Percentiles rank a stretch among this genome's conserved stretches.
Conservation (phyloP, 2,888 invertebrate genomes). For the Oligia latruncula region DNA sequence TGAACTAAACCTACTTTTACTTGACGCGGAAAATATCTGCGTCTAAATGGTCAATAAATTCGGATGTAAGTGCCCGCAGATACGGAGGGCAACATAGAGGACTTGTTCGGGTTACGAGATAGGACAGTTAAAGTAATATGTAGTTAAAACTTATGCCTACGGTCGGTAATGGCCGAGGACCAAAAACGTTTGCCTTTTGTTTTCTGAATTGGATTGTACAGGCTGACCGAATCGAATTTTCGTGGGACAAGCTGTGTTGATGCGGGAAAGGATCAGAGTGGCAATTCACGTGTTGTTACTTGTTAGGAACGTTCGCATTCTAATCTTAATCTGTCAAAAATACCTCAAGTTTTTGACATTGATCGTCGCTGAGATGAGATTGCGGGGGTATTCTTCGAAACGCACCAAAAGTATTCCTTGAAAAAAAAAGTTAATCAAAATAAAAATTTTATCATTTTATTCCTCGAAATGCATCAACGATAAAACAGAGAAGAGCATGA, state of each 20-base stretch:
- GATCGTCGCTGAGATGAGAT: too few relatives aligned
- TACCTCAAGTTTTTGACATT: too few relatives aligned
- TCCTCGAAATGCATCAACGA: too few relatives aligned
- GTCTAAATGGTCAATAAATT: slow-evolving; percentile 63
- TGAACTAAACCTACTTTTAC: slow-evolving; percentile 35
- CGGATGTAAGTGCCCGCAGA: slow-evolving; percentile 42
- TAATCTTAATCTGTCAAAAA: too few relatives aligned
- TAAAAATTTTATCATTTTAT: too few relatives aligned
- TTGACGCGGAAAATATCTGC: slow-evolving; percentile 53
- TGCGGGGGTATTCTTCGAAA: too few relatives aligned
- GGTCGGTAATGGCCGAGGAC: slow-evolving; percentile 41
- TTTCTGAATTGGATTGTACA: slow-evolving; percentile 17
- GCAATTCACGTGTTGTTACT: too few relatives aligned
- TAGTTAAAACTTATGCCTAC: slow-evolving; percentile 57
- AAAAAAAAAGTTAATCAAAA: too few relatives aligned
- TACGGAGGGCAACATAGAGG: slow-evolving; percentile 16
- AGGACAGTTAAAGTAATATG: slow-evolving; percentile 53
- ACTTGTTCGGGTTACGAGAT: slow-evolving; percentile 37
- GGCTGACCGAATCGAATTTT: slow-evolving; percentile 37
- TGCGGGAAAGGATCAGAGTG: slow-evolving; percentile 4
- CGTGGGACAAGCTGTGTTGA: slow-evolving; percentile 1
- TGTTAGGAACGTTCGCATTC: too few relatives aligned
- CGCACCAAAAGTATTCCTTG: too few relatives aligned
- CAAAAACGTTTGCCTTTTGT: slow-evolving; percentile 36
- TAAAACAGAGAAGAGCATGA: too few relatives aligned